These are phyloP conservation scores for Eulemur macaco DNA, from an alignment of 2,113 vertebrate species.

Conservation along the genomic window DNA sequence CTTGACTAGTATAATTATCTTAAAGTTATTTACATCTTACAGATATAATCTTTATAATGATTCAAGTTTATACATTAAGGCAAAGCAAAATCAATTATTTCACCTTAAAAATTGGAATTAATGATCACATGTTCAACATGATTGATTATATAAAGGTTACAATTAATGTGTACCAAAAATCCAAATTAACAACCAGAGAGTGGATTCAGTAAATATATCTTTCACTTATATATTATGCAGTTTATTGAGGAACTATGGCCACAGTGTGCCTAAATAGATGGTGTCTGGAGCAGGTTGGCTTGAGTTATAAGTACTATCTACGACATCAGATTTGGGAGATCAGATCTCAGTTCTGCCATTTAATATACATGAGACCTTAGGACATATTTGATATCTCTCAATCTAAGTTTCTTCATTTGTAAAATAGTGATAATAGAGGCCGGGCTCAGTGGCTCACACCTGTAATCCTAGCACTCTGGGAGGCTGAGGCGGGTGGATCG, in stretches of 20 bases:
- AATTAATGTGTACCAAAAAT: neutral
- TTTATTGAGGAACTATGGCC: neutral
- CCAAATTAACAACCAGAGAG: neutral
- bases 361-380: neutral
- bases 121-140: neutral
- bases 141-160: neutral
- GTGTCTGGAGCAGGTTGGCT: neutral
- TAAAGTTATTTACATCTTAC: neutral
- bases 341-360: neutral
- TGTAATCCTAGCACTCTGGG: too few relatives aligned
- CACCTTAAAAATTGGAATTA: neutral
- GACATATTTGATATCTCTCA: neutral
- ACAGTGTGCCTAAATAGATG: neutral
- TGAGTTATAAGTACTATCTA: neutral
- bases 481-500: too few relatives aligned
- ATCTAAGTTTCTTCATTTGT: neutral
- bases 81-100: neutral
- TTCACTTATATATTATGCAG: neutral
- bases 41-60: neutral
- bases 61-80: neutral
- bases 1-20: neutral
- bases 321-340: neutral
- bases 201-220: neutral
- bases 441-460: too few relatives aligned
- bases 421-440: neutral